Percentiles rank a stretch among this genome's conserved stretches.
These are phyloP conservation scores for Volucella zonaria DNA, from an alignment of 2,888 invertebrate species.

Conservation along the genomic window DNA sequence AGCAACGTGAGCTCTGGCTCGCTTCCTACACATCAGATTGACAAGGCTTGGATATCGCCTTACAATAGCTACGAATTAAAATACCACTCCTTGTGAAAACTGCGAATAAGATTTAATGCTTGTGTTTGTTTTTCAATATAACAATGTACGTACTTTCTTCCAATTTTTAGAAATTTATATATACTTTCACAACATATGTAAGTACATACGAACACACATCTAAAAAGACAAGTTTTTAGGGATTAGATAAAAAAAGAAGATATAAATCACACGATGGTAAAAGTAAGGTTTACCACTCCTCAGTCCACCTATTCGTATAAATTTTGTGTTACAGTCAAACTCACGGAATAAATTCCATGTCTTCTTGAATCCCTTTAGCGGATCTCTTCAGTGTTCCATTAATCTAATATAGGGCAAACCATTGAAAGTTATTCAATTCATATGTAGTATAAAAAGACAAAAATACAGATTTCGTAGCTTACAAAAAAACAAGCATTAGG, in stretches of 20 bases:
- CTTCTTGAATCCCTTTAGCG: not conserved
- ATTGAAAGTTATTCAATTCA: no score
- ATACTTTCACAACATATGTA: not conserved
- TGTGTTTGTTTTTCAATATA: no score
- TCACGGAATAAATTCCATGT: constrained; percentile 14
- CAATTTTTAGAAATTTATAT: no score
- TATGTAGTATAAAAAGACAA: no score
- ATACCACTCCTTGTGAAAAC: constrained; percentile 25
- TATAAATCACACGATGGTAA: constrained; percentile 5
- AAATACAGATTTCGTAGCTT: no score
- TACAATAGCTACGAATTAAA: constrained; percentile 1
- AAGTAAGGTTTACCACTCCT: not conserved
- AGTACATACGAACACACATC: not conserved
- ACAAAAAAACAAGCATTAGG: no score
- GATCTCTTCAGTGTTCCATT: not conserved
- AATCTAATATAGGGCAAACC: not conserved
- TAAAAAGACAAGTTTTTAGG: not conserved
- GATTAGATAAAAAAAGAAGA: not conserved
- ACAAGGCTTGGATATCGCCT: not conserved
- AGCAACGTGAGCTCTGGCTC: no score
- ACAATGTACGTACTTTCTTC: no score
- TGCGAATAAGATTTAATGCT: not conserved
- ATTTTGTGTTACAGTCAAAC: not conserved
- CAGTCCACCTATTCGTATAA: not conserved
- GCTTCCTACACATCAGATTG: not conserved